Conservation (phyloP, 2,113 vertebrate species). For the Prochilodus magdalenae region DNA sequence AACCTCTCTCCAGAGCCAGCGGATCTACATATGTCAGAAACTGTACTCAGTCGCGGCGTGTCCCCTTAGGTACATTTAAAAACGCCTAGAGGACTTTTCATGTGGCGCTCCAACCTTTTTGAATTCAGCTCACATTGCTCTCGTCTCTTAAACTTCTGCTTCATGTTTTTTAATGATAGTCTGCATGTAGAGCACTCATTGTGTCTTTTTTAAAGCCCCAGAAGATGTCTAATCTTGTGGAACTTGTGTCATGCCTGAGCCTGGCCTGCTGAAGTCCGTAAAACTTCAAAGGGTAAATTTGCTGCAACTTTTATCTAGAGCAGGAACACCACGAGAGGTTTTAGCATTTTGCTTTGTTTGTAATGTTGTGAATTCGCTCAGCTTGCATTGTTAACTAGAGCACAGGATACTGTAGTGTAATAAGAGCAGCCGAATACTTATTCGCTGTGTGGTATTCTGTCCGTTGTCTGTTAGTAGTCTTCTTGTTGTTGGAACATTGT, state of each 20-base stretch:
- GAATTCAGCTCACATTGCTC: slow-evolving; percentile 19
- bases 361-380: background rate
- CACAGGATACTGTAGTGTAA: too few relatives aligned
- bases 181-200: slow-evolving; percentile 11
- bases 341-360: background rate
- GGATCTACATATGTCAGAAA: slow-evolving; percentile 36
- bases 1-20: slow-evolving; percentile 17
- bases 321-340: background rate
- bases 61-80: slow-evolving; percentile 32
- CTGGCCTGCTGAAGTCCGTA: background rate
- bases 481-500: too few relatives aligned
- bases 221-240: background rate
- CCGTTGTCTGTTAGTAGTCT: too few relatives aligned
- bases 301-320: background rate
- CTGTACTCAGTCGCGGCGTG: background rate
- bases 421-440: background rate
- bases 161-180: slow-evolving; percentile 35
- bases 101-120: slow-evolving; percentile 3
- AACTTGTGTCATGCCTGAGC: slow-evolving; percentile 4
- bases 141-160: slow-evolving; percentile 11
- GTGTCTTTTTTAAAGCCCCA: slow-evolving; percentile 5
- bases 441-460: background rate
- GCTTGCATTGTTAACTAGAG: background rate
- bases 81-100: slow-evolving; percentile 19
- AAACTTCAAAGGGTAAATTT: background rate